phyloP scores from a whole-genome alignment of 2,888 invertebrate genomes.

The Lordiphosa fenestrarum region DNA sequence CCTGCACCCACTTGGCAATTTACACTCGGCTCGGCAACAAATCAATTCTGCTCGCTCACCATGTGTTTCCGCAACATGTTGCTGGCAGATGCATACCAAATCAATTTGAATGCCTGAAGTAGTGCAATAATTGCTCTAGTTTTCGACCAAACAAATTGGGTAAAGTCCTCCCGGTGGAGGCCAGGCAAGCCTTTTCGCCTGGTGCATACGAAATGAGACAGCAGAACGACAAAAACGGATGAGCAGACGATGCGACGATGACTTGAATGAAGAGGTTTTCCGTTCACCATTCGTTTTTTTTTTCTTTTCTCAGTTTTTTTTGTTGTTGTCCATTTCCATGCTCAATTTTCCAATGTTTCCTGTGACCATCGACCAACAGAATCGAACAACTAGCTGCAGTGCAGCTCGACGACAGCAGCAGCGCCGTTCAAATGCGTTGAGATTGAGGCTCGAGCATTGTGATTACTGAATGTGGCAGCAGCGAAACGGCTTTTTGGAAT shows the following conservation, averaged over 20 bases:
- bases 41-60: constrained; percentile 68
- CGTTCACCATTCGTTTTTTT: constrained; percentile 49
- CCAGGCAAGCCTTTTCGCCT: constrained; percentile 50
- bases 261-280: constrained; percentile 74
- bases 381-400: constrained; percentile 39
- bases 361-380: constrained; percentile 58
- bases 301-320: constrained; percentile 4
- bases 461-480: constrained; percentile 65
- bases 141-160: constrained; percentile 58
- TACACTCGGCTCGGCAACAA: constrained; percentile 44
- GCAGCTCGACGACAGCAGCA: constrained; percentile 21
- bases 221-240: constrained; percentile 29
- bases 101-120: constrained; percentile 68
- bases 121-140: constrained; percentile 75
- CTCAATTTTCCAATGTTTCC: constrained; percentile 75
- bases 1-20: constrained; percentile 56
- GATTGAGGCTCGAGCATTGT: constrained; percentile 71
- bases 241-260: constrained; percentile 32
- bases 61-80: constrained; percentile 65
- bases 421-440: constrained; percentile 50
- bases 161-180: constrained; percentile 10
- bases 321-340: constrained; percentile 63
- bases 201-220: constrained; percentile 73
- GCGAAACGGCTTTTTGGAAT: constrained; percentile 7
- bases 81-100: constrained; percentile 76